Evolutionary conservation across 2,113 vertebrate species (phyloP).

Genomic region (Scartelaos histophorus): DNA sequence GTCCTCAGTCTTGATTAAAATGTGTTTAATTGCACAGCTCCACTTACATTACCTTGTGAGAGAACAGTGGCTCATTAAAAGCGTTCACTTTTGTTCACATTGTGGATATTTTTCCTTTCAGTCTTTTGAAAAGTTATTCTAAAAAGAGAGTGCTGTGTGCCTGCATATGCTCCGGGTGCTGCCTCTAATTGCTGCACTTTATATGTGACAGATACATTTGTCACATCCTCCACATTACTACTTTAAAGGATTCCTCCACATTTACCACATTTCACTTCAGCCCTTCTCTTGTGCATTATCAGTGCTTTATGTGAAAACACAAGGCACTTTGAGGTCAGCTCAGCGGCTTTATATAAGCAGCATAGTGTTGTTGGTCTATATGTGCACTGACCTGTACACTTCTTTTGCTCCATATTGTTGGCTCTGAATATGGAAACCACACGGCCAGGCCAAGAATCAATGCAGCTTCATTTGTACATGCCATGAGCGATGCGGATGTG

Average conservation of each 20-base stretch:
- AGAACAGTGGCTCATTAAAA: background rate
- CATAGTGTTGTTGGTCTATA: background rate
- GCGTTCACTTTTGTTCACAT: background rate
- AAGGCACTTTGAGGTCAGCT: slow-evolving; percentile 5
- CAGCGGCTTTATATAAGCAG: background rate
- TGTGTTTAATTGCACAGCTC: too few species aligned
- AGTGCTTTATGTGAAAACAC: background rate
- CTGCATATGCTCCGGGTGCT: background rate
- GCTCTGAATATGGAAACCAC: background rate
- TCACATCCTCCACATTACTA: slow-evolving; percentile 6
- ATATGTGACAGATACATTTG: background rate
- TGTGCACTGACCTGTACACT: slow-evolving; percentile 1
- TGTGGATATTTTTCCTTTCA: background rate
- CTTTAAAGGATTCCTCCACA: slow-evolving; percentile 13
- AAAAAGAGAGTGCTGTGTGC: background rate
- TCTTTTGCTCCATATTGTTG: background rate
- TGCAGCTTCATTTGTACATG: slow-evolving; percentile 5
- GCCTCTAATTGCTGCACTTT: background rate
- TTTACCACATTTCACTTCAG: slow-evolving; percentile 1
- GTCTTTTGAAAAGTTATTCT: background rate
- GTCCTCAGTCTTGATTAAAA: too few species aligned
- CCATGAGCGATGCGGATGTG: background rate
- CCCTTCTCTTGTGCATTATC: background rate
- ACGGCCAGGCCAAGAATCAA: background rate
- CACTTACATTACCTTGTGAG: background rate